Conservation (phyloP, 2,888 invertebrate species). For the Leptopterna dolabrata region DNA sequence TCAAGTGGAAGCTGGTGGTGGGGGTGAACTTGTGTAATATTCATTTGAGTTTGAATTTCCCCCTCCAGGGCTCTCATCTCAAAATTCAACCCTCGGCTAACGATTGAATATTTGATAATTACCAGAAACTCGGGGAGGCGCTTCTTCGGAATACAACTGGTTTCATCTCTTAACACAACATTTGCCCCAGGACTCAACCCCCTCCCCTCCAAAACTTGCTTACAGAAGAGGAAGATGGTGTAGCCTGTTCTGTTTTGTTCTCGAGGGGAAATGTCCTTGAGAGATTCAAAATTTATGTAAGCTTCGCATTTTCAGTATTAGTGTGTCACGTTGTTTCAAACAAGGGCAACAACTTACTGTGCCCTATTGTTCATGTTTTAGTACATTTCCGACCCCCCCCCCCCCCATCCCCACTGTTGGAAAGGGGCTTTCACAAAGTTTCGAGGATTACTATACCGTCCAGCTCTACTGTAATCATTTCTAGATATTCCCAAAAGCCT, state of each 20-base stretch:
- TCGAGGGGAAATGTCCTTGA: not conserved
- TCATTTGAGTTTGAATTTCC: conserved; percentile 11
- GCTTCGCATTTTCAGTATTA: not conserved
- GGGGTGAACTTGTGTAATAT: not conserved
- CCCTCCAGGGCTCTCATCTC: not conserved
- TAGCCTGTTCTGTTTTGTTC: not conserved
- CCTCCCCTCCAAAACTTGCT: not conserved
- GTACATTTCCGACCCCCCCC: not conserved
- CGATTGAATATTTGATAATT: conserved; percentile 30
- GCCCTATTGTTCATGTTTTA: not conserved
- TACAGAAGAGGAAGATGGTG: not conserved
- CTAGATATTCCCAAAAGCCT: no score
- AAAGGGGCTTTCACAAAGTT: no score
- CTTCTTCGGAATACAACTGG: not conserved
- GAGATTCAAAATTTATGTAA: not conserved
- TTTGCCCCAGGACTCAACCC: not conserved
- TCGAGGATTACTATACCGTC: no score
- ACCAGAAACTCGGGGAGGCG: conserved; percentile 14
- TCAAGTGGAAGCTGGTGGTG: not conserved
- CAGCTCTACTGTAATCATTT: no score
- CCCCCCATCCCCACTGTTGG: no score
- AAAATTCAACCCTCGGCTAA: not conserved
- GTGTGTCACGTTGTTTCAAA: not conserved
- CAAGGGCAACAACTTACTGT: not conserved
- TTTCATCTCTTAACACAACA: not conserved